Percentiles rank a stretch among this genome's conserved stretches.
phyloP scores from a whole-genome alignment of 2,888 invertebrate genomes.

The Sinhomidia bicolor region DNA sequence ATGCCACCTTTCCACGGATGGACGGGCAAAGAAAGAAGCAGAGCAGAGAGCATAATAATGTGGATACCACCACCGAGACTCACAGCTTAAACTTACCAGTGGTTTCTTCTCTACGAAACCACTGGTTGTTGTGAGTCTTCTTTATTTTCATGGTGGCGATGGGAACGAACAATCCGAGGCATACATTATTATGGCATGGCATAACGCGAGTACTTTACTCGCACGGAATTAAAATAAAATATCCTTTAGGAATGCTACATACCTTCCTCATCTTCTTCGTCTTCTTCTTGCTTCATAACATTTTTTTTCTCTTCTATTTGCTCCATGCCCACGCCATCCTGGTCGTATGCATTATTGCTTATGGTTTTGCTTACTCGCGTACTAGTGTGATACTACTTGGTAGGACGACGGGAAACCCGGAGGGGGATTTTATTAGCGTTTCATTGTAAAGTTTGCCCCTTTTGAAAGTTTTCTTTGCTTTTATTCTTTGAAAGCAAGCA shows the following conservation, averaged over 20 bases:
- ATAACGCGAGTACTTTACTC: conserved; percentile 29
- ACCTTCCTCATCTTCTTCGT: not conserved
- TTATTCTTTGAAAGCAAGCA: conserved; percentile 41
- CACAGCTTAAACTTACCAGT: not conserved
- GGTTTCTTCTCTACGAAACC: conserved; percentile 48
- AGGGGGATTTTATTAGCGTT: conserved; percentile 64
- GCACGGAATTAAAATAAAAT: conserved; percentile 4
- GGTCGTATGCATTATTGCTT: too few species aligned
- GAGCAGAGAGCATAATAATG: conserved; percentile 53
- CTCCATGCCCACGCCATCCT: conserved; percentile 28
- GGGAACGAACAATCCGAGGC: conserved; percentile 55
- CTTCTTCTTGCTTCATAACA: too few species aligned
- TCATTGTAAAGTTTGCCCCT: conserved; percentile 55
- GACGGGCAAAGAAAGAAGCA: conserved; percentile 72
- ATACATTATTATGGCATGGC: conserved; percentile 62
- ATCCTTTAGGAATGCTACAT: not conserved
- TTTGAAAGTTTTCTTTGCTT: conserved; percentile 51
- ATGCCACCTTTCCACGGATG: conserved; percentile 74
- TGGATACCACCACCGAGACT: not conserved
- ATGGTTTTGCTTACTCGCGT: too few species aligned
- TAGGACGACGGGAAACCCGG: conserved; percentile 68
- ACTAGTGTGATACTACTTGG: conserved; percentile 35
- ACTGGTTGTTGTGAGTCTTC: too few species aligned
- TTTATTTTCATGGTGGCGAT: conserved; percentile 58
- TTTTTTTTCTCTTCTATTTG: not conserved